A percentile compares a stretch with the other conserved stretches of the same genome.
phyloP scores from a whole-genome alignment of 2,113 vertebrate species.

The Alethe castanea region DNA sequence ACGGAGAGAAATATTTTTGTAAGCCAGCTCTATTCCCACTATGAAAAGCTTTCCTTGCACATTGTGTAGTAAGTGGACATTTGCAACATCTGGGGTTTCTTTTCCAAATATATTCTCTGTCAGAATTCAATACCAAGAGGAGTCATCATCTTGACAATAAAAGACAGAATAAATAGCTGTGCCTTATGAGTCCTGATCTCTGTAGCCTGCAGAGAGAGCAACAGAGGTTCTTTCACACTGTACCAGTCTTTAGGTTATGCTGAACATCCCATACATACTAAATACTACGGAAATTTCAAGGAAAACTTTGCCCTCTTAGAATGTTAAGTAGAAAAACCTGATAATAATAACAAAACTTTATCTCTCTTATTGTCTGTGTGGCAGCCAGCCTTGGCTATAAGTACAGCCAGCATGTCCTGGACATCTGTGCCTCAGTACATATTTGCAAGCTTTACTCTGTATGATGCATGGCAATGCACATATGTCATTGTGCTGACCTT shows the following conservation, averaged over 20 bases:
- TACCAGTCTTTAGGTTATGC: neutral
- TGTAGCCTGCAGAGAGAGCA: neutral
- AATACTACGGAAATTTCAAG: neutral
- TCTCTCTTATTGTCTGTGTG: neutral
- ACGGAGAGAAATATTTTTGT: neutral
- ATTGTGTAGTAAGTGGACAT: neutral
- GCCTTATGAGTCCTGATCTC: neutral
- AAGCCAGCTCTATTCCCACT: neutral
- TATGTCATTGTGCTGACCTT: neutral
- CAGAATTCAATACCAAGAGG: neutral
- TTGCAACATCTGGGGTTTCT: neutral
- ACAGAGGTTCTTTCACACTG: neutral
- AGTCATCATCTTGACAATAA: neutral
- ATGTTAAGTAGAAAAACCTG: neutral
- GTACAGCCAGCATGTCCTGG: neutral
- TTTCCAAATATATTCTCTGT: neutral
- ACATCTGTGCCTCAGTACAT: neutral
- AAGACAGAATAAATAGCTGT: neutral
- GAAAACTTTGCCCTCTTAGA: neutral
- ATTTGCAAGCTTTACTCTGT: neutral
- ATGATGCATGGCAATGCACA: rapidly evolving
- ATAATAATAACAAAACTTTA: neutral
- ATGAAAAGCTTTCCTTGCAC: neutral
- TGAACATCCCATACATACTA: neutral
- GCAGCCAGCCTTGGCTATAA: neutral